These are phyloP conservation scores for Ceyx cyanopectus DNA, from an alignment of 2,113 vertebrate genomes.

Conservation along the genomic window DNA sequence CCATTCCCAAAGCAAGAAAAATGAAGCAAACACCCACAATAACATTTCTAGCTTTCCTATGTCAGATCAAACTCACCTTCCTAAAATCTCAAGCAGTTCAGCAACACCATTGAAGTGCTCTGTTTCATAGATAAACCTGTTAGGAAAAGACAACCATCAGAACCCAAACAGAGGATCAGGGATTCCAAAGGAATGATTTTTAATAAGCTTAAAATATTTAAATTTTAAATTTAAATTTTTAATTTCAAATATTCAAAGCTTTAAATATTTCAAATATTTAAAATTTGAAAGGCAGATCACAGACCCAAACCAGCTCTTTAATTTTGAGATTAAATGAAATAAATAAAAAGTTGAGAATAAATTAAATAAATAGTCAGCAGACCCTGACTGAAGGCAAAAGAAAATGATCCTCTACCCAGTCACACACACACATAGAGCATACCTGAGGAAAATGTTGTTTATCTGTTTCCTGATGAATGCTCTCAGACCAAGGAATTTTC, in stretches of 20 bases:
- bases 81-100: slow-evolving; percentile 87
- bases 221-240: neutral
- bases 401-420: neutral
- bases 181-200: neutral
- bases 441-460: slow-evolving; percentile 99
- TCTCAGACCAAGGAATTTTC: slow-evolving; percentile 95
- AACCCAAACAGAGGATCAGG: neutral
- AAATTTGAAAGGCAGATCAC: neutral
- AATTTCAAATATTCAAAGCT: neutral
- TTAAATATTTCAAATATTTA: no score
- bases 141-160: neutral
- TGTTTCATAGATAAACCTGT: slow-evolving; percentile 89
- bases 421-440: neutral
- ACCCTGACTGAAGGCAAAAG: neutral
- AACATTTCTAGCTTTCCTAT: neutral
- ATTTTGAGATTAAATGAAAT: neutral
- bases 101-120: slow-evolving; percentile 89
- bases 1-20: slow-evolving; percentile 16
- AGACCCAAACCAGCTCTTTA: neutral
- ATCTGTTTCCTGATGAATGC: slow-evolving; percentile 99
- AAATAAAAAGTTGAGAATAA: no score
- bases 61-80: slow-evolving; percentile 78
- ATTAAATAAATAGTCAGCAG: neutral
- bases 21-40: neutral
- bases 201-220: neutral